These are phyloP conservation scores for Phrynocephalus forsythii DNA, from an alignment of 2,797 vertebrate species.

Conservation along the genomic window DNA sequence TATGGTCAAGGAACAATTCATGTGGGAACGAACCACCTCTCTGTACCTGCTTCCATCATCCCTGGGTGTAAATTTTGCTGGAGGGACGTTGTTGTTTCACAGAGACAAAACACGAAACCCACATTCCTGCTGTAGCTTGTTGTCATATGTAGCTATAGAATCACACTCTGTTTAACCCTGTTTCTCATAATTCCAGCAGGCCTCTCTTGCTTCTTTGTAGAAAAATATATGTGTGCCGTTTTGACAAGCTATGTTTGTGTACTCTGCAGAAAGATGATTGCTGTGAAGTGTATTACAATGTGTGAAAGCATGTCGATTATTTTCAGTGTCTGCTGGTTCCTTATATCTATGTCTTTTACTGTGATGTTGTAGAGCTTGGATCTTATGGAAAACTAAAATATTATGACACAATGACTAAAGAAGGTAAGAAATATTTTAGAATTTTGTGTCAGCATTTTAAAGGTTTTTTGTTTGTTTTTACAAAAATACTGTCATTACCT, in stretches of 20 bases:
- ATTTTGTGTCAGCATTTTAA: slow-evolving; percentile 75
- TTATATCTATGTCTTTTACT: slow-evolving; percentile 98
- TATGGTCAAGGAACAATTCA: neutral
- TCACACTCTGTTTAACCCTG: neutral
- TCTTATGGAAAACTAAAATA: slow-evolving; percentile 99
- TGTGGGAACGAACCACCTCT: neutral
- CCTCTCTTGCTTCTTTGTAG: slow-evolving; percentile 39
- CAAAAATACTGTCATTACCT: slow-evolving; percentile 65
- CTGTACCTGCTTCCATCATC: neutral
- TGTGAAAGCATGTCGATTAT: slow-evolving; percentile 74
- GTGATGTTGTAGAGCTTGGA: slow-evolving; percentile 99
- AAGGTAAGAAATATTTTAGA: slow-evolving; percentile 94
- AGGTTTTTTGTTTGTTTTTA: slow-evolving; percentile 60
- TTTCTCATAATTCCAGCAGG: neutral
- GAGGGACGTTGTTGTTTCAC: neutral
- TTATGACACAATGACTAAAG: slow-evolving; percentile 99
- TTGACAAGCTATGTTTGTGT: slow-evolving; percentile 63
- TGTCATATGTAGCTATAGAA: neutral
- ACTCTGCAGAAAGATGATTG: slow-evolving; percentile 65
- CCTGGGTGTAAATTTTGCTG: neutral
- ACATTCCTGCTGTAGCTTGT: neutral
- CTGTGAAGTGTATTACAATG: slow-evolving; percentile 76
- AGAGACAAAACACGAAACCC: neutral
- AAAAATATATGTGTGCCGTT: slow-evolving; percentile 54
- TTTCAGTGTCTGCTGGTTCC: slow-evolving; percentile 89